phyloP scores from a whole-genome alignment of 1,140 invertebrate species.

The Cherax destructor region DNA sequence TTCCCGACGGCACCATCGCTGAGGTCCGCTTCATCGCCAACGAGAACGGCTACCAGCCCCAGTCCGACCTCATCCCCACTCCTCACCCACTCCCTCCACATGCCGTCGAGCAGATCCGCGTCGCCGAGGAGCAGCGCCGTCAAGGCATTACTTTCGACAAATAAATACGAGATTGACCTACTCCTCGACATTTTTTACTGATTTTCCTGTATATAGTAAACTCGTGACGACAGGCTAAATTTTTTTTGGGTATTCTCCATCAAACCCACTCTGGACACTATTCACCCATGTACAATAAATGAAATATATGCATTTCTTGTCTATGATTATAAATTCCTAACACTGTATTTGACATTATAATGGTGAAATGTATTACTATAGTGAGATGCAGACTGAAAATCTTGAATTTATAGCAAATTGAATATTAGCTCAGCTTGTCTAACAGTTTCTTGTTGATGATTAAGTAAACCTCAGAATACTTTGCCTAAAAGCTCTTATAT shows the following conservation, averaged over 20 bases:
- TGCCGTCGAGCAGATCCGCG: background rate
- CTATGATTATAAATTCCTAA: too few relatives aligned
- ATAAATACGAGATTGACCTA: background rate
- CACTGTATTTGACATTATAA: too few relatives aligned
- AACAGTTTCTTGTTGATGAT: too few relatives aligned
- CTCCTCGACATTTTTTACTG: background rate
- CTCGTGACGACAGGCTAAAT: background rate
- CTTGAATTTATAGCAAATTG: too few relatives aligned
- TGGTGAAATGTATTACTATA: too few relatives aligned
- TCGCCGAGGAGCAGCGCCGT: constrained; percentile 33
- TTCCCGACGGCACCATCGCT: background rate
- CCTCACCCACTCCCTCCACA: constrained; percentile 7
- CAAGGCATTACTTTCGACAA: constrained; percentile 23
- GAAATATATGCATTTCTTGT: background rate
- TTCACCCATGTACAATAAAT: background rate
- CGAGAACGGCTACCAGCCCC: background rate
- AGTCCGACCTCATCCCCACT: background rate
- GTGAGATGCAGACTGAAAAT: too few relatives aligned
- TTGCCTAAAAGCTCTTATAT: too few relatives aligned
- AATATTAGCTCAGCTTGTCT: too few relatives aligned
- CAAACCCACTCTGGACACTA: background rate
- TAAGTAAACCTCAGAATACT: too few relatives aligned
- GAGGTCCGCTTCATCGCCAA: constrained; percentile 1
- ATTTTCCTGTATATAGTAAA: too few relatives aligned
- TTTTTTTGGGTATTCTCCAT: background rate